Evolutionary conservation across 92 coral and sea anemone genomes (phyloP).

Genomic region (Siderastrea radians): DNA sequence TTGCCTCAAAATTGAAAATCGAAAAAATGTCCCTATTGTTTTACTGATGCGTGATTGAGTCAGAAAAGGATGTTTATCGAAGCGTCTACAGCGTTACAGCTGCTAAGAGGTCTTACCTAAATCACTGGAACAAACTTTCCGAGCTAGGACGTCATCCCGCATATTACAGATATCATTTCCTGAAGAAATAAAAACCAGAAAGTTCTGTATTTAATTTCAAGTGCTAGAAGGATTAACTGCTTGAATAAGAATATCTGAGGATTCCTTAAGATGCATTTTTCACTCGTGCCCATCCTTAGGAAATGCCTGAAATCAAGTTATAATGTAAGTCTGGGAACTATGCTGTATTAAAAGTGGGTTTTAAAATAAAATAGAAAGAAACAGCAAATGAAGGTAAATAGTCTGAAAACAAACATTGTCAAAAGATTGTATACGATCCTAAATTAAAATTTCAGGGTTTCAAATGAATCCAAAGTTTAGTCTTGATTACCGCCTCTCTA

Average conservation of each 20-base stretch:
- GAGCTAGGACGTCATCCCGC: neutral
- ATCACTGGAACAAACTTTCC: neutral
- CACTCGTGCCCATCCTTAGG: slow-evolving; percentile 30
- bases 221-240: neutral
- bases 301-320: slow-evolving; percentile 8
- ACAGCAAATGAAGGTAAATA: neutral
- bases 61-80: neutral
- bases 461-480: neutral
- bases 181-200: slow-evolving; percentile 1
- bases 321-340: neutral
- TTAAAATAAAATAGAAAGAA: neutral
- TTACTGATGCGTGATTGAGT: neutral
- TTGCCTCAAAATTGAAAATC: neutral
- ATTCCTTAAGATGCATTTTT: neutral
- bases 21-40: neutral
- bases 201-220: neutral
- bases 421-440: neutral
- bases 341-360: neutral
- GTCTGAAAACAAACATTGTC: too few species aligned
- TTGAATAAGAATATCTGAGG: neutral
- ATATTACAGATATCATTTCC: slow-evolving; percentile 5
- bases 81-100: neutral
- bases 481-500: neutral
- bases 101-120: slow-evolving; percentile 37
- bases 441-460: neutral